phyloP scores from a whole-genome alignment of 53 echinoderm and acorn worm species.

The Stichopus horrens region DNA sequence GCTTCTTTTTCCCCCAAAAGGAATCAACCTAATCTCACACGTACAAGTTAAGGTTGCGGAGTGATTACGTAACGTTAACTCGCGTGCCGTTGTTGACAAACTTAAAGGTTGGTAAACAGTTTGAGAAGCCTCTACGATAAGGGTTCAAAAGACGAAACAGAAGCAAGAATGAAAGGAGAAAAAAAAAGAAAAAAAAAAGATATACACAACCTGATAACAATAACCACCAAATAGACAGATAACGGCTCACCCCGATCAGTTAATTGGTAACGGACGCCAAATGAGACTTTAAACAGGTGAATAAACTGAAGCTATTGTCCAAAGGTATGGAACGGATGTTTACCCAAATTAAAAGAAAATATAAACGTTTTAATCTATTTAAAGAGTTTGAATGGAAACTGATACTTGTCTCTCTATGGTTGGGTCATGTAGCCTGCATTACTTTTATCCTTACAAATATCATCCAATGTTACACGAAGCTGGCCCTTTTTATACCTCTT shows the following conservation, averaged over 20 bases:
- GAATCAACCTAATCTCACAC: not conserved
- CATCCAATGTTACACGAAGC: too few relatives aligned
- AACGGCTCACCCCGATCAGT: not conserved
- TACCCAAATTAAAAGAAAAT: conserved; percentile 2
- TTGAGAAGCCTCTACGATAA: not conserved
- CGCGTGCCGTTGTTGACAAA: conserved; percentile 1
- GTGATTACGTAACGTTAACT: not conserved
- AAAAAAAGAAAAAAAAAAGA: not conserved
- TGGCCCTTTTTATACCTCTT: too few relatives aligned
- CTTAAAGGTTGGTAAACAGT: not conserved
- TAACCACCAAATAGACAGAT: not conserved
- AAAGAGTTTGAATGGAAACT: not conserved
- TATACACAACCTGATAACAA: not conserved
- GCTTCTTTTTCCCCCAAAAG: too few relatives aligned
- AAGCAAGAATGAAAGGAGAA: not conserved
- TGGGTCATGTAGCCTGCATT: too few relatives aligned
- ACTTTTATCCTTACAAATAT: too few relatives aligned
- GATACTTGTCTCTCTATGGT: too few relatives aligned
- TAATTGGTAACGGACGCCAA: conserved; percentile 14
- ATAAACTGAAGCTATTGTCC: not conserved
- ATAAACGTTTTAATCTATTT: not conserved
- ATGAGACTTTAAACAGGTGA: conserved; percentile 18
- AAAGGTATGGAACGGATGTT: not conserved
- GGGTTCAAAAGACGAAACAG: not conserved
- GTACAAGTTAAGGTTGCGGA: not conserved